Conservation (phyloP, 2,888 invertebrate species). For the Lordiphosa andalusiaca region DNA sequence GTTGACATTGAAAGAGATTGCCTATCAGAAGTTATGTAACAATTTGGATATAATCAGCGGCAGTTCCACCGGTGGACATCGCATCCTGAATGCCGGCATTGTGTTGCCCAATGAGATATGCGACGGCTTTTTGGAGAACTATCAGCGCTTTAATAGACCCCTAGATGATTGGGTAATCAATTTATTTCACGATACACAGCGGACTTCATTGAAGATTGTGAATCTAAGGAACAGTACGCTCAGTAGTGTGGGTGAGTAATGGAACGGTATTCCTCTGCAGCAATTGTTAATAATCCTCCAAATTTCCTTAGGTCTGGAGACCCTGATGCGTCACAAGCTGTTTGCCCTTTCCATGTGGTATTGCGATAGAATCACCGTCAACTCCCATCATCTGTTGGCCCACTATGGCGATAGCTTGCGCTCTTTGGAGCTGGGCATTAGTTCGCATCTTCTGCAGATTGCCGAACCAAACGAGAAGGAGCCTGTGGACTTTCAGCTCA, state of each 20-base stretch:
- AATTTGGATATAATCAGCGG: slow-evolving; percentile 78
- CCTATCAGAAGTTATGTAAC: slow-evolving; percentile 79
- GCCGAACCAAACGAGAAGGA: slow-evolving; percentile 81
- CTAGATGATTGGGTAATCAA: slow-evolving; percentile 86
- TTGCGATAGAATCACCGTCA: slow-evolving; percentile 85
- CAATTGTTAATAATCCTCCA: background rate
- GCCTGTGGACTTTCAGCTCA: slow-evolving; percentile 84
- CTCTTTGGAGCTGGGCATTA: slow-evolving; percentile 86
- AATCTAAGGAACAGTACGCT: slow-evolving; percentile 87
- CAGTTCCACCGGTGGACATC: slow-evolving; percentile 61
- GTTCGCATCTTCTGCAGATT: slow-evolving; percentile 83
- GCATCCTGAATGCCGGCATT: slow-evolving; percentile 82
- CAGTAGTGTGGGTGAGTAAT: slow-evolving; percentile 83
- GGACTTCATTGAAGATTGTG: slow-evolving; percentile 86
- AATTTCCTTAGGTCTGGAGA: slow-evolving; percentile 81
- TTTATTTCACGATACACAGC: slow-evolving; percentile 85
- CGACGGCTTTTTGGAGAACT: slow-evolving; percentile 82
- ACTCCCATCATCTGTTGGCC: slow-evolving; percentile 85
- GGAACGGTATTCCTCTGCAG: background rate
- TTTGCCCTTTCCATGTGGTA: slow-evolving; percentile 88
- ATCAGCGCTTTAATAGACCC: slow-evolving; percentile 80
- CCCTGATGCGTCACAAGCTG: slow-evolving; percentile 87
- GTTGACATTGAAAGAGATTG: slow-evolving; percentile 78
- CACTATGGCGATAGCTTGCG: slow-evolving; percentile 85
- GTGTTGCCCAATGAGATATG: slow-evolving; percentile 87